phyloP scores from a whole-genome alignment of 1,140 invertebrate genomes.

The Rhysida immarginata region DNA sequence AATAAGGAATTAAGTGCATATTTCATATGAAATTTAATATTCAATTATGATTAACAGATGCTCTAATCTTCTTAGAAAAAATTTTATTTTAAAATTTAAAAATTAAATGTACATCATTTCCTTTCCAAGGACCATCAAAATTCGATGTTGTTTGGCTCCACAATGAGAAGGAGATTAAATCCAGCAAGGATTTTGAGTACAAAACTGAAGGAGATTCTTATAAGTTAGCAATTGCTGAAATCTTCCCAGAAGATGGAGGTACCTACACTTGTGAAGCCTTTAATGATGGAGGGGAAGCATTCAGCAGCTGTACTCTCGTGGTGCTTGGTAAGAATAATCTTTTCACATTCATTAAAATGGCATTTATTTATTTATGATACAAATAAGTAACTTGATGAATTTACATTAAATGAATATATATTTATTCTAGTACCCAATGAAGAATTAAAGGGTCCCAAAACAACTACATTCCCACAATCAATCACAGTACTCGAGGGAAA shows the following conservation, averaged over 20 bases:
- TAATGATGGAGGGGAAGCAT: slow-evolving; percentile 84
- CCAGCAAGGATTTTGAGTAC: slow-evolving; percentile 90
- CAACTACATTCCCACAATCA: slow-evolving; percentile 77
- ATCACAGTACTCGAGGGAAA: slow-evolving; percentile 67
- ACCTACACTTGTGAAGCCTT: slow-evolving; percentile 93
- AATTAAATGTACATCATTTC: too few species aligned
- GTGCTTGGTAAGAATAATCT: slow-evolving; percentile 42
- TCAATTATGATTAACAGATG: too few species aligned
- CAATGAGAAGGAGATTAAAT: slow-evolving; percentile 92
- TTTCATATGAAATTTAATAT: too few species aligned
- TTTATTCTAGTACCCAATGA: slow-evolving; percentile 59
- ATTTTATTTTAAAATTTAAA: too few species aligned
- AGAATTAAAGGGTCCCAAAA: slow-evolving; percentile 60
- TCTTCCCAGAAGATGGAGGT: slow-evolving; percentile 85
- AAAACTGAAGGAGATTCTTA: slow-evolving; percentile 77
- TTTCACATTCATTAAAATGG: too few species aligned
- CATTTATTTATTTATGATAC: too few species aligned
- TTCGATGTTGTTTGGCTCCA: slow-evolving; percentile 91
- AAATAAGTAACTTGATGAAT: too few species aligned
- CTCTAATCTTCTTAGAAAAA: too few species aligned
- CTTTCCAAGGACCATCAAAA: slow-evolving; percentile 47
- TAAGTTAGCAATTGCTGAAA: slow-evolving; percentile 78
- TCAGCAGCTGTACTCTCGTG: slow-evolving; percentile 72
- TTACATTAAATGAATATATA: too few species aligned
- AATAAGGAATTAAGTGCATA: neutral